phyloP scores from a whole-genome alignment of 2,113 vertebrate genomes.

The Xyrauchen texanus region DNA sequence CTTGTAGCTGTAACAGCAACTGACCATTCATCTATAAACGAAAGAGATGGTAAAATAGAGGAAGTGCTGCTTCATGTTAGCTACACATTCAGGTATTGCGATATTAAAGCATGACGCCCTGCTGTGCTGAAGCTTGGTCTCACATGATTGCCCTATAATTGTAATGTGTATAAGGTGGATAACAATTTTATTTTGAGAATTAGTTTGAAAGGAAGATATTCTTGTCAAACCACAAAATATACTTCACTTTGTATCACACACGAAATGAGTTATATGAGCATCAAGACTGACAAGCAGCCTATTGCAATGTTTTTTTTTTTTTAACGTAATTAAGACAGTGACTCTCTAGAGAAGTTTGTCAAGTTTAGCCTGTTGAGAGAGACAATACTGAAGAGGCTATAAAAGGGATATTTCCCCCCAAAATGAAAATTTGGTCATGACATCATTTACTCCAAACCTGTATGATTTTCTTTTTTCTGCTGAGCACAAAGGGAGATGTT shows the following conservation, averaged over 20 bases:
- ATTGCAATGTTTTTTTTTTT: too few species aligned
- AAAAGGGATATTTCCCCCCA: too few species aligned
- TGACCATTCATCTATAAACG: conserved; percentile 13
- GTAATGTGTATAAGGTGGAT: background rate
- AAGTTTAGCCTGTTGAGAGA: background rate
- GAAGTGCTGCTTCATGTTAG: conserved; percentile 39
- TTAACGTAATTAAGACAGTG: too few species aligned
- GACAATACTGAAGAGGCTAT: background rate
- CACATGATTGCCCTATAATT: background rate
- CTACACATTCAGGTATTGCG: conserved; percentile 29
- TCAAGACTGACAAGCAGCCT: too few species aligned
- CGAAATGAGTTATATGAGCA: too few species aligned
- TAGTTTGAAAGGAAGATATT: background rate
- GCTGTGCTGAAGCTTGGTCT: background rate
- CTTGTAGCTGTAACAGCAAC: conserved; percentile 6
- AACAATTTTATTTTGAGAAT: background rate
- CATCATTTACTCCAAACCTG: too few species aligned
- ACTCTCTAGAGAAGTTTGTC: background rate
- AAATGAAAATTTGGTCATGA: too few species aligned
- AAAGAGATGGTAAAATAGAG: background rate
- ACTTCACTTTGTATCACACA: too few species aligned
- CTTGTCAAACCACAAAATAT: background rate
- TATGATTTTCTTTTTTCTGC: too few species aligned
- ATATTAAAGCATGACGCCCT: background rate
- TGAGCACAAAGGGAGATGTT: too few species aligned